Base-by-base conservation (phyloP, 37 sponge, comb jelly and placozoan genomes). In the Diacarnus erythraeanus region DNA sequence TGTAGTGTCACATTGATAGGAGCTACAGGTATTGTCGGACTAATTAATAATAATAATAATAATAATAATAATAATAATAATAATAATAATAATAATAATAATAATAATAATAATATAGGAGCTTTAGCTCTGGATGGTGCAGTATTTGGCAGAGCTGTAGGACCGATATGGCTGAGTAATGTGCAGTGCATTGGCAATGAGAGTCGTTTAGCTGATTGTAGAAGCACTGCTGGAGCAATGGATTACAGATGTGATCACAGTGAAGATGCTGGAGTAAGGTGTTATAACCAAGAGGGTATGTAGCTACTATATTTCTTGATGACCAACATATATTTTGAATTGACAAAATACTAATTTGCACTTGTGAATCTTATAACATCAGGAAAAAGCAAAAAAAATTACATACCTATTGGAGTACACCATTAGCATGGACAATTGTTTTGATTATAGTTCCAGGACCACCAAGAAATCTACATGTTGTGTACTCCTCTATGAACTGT, bases 261-360 rank as follows among this genome's bases (percentile, higher is more conserved):
- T 59, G 81, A 81, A 37, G 81, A 81, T 58, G 81, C 72, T 18
- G 73, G 81, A 3, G 81, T 81, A 39, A 20, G 64, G 3, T 81
- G 81, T 65, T 23, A 59, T 33, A 39, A 47, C 51, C 12, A 15
- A 15, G 51, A 47, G 6, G 12, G 51, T 47, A 47, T 15, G 51
- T 47, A 12, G n/a, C n/a, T n/a, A n/a, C n/a, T n/a, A n/a, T n/a
- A n/a, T n/a, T n/a, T n/a, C n/a, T n/a, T n/a, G n/a, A n/a, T n/a
- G n/a, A n/a, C n/a, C n/a, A n/a, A n/a, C n/a, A n/a, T n/a, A n/a
- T n/a, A n/a, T n/a, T n/a, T n/a, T n/a, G n/a, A n/a, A n/a, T n/a
- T n/a, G n/a, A n/a, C n/a, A n/a, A n/a, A n/a, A n/a, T n/a, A n/a
- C n/a, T n/a, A n/a, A n/a, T n/a, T n/a, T n/a, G n/a, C n/a, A n/a